Evolutionary conservation across 2,113 vertebrate genomes (phyloP), one percentile per base, ranked within the genome.

Genomic region (Monopterus albus): DNA sequence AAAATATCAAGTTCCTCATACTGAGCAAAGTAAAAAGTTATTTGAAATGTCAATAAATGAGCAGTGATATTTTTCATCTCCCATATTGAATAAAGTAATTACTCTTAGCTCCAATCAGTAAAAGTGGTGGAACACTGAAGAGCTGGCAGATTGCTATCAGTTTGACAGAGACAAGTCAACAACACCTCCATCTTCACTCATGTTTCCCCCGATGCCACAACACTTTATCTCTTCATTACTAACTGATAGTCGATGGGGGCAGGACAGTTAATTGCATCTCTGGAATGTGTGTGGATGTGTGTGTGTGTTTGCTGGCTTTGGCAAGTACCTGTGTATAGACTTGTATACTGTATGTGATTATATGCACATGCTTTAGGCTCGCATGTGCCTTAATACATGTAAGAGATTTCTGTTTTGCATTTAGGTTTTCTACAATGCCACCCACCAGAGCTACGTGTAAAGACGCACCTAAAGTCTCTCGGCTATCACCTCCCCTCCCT

Each of bases 81-180:
- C 77, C 60, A 75, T 52, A 70, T 47, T 76, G 59, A 83, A 85
- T 85, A 58, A 81, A 78, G 80, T 79, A 85, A 88, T 88, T 89
- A 81, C 63, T 57, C 47, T 43, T 46, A 35, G 61, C 70, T 77
- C 69, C 63, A 84, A 83, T 89, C 80, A 78, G 75, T 25, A 49
- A 69, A 78, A 88, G 81, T 82, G 72, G 51, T 50, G 46, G 68
- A 71, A 71, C 79, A 75, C 68, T 69, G 67, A 84, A 89, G 84
- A 82, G 64, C 56, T 49, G 66, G 79, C 78, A 84, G 86, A 90
- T 90, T 76, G 75, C 83, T 83, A 79, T 87, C 88, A 64, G 51
- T 78, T 66, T 86, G 84, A 89, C 75, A 85, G 79, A 87, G 75
- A 82, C 85, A 69, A 88, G 83, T 84, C 87, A 87, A 90, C 84